Base-by-base conservation (phyloP, 23 tunicate species). In the Botrylloides violaceus region DNA sequence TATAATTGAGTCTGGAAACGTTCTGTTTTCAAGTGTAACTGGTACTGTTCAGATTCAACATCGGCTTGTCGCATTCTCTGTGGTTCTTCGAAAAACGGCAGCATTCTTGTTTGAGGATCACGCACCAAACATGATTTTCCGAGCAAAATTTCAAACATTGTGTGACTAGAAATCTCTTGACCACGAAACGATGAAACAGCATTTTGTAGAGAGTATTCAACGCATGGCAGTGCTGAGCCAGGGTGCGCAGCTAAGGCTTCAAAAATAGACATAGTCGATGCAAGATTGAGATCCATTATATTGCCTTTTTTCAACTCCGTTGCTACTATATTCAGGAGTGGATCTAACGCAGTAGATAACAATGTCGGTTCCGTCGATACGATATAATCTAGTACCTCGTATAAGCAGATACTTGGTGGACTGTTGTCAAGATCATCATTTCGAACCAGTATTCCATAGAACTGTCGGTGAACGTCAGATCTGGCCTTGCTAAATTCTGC, bases 11-110 rank as follows among this genome's bases (percentile, higher is more conserved):
- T 48, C 30, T 65, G 80, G 20, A 65, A 75, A 3, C 32, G 23
- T 5, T 74, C 87, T 4, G 71, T n/a, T 29, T 60, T 36, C 29
- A 18, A 29, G 20, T 79, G 76, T 29, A 80, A 48, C 32, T 29
- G 57, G 19, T 36, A 25, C 32, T 80, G 71, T 37, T 80, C 84
- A 39, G 36, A 43, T 26, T 80, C 78, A 20, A 72, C 84, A 9
- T 18, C 78, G 22, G 32, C 19, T 31, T 72, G 78, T 15, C 70
- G 61, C 49, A 71, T 28, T 7, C 47, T 43, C 20, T 36, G 36
- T 35, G 71, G 35, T 27, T 80, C 71, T 55, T 72, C 64, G 39
- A 80, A 80, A 49, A 80, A 80, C 15, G 36, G 59, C 30, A 70
- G 59, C 25, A 26, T 47, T 31, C 35, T 71, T 47, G 29, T 39